These are phyloP conservation scores for Acrocephalus arundinaceus DNA, from an alignment of 2,113 vertebrate genomes.

Conservation along the genomic window DNA sequence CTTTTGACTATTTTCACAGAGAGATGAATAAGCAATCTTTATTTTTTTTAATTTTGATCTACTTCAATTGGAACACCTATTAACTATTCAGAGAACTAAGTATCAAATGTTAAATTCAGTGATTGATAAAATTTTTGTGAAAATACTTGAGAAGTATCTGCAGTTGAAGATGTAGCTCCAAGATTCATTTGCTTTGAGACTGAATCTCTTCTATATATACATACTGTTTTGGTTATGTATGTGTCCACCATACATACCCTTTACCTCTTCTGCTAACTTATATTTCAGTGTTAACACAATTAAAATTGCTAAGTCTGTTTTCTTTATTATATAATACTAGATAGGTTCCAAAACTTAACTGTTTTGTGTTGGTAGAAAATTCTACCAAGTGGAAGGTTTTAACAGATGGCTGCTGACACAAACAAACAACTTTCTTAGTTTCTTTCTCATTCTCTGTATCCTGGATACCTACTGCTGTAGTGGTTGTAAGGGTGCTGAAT, in stretches of 20 bases:
- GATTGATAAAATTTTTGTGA: neutral
- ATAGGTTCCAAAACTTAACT: neutral
- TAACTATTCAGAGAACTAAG: neutral
- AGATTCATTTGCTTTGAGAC: neutral
- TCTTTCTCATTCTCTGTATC: slow-evolving; percentile 53
- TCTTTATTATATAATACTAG: neutral
- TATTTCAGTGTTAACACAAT: neutral
- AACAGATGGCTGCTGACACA: slow-evolving; percentile 68
- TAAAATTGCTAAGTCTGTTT: neutral
- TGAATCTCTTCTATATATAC: neutral
- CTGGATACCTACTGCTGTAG: slow-evolving; percentile 56
- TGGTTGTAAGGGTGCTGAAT: slow-evolving; percentile 40
- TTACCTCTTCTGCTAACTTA: neutral
- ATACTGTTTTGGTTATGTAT: neutral
- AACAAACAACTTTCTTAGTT: slow-evolving; percentile 51
- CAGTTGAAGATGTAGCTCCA: neutral
- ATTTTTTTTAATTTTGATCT: neutral
- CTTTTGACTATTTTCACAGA: neutral
- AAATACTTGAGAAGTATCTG: neutral
- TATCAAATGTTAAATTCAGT: neutral
- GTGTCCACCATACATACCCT: neutral
- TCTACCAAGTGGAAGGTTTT: slow-evolving; percentile 21
- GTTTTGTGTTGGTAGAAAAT: neutral
- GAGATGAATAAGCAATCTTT: neutral
- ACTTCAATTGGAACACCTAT: neutral